Percentiles rank a stretch among this genome's conserved stretches.
phyloP scores from a whole-genome alignment of 2,888 invertebrate species.

The Furcula furcula region DNA sequence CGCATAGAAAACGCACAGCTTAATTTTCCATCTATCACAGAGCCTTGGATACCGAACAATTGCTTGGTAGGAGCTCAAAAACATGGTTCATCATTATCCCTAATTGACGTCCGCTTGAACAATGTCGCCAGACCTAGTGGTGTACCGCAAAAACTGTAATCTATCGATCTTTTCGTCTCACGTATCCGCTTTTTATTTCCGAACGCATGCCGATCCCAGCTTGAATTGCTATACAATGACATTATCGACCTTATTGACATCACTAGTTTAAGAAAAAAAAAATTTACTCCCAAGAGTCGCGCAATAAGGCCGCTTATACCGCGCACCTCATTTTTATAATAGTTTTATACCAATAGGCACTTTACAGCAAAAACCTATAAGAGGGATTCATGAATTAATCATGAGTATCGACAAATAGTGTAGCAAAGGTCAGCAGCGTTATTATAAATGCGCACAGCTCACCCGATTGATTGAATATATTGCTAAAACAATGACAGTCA shows the following conservation, averaged over 20 bases:
- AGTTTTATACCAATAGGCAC: conserved; percentile 56
- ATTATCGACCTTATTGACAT: conserved; percentile 59
- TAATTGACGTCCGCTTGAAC: conserved; percentile 72
- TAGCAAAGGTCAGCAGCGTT: conserved; percentile 71
- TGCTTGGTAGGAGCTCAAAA: conserved; percentile 49
- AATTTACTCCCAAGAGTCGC: conserved; percentile 25
- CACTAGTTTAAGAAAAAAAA: conserved; percentile 33
- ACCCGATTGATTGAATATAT: conserved; percentile 57
- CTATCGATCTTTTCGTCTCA: conserved; percentile 71
- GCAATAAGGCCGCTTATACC: conserved; percentile 32
- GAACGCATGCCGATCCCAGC: conserved; percentile 62
- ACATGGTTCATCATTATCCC: conserved; percentile 68
- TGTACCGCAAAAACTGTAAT: conserved; percentile 66
- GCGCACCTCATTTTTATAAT: conserved; percentile 31
- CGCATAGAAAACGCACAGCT: no score
- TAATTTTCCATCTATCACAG: conserved; percentile 31
- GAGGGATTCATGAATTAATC: conserved; percentile 65
- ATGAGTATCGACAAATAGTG: conserved; percentile 74
- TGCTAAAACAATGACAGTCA: conserved; percentile 16
- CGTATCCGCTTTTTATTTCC: conserved; percentile 64
- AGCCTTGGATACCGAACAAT: conserved; percentile 46
- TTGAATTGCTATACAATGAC: conserved; percentile 64
- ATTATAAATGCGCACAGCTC: conserved; percentile 58
- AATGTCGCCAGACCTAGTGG: conserved; percentile 65
- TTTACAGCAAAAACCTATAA: conserved; percentile 61